Evolutionary conservation across 2,888 invertebrate species (phyloP).

Genomic region (Nysson spinosus): DNA sequence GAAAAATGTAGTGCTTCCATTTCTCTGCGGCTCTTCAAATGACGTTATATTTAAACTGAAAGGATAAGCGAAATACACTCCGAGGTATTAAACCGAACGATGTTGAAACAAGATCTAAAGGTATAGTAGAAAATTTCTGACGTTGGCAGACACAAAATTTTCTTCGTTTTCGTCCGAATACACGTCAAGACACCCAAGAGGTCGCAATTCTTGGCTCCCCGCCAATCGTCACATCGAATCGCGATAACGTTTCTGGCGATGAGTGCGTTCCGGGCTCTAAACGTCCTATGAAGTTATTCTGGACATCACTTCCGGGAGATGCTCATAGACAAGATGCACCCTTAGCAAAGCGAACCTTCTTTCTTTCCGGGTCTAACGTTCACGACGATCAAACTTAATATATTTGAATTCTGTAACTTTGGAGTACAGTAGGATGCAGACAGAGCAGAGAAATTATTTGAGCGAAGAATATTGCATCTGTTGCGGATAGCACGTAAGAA

Average conservation of each 20-base stretch:
- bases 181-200: conserved; percentile 47
- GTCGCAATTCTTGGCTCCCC: conserved; percentile 67
- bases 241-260: conserved; percentile 69
- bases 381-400: no score
- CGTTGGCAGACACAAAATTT: conserved; percentile 52
- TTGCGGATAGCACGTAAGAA: no score
- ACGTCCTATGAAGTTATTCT: conserved; percentile 69
- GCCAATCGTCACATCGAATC: conserved; percentile 70
- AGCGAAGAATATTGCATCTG: no score
- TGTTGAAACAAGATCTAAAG: conserved; percentile 45
- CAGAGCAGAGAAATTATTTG: no score
- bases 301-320: conserved; percentile 66
- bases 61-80: conserved; percentile 33
- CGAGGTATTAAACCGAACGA: conserved; percentile 43
- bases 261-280: conserved; percentile 51
- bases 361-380: no score
- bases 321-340: conserved; percentile 49
- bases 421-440: no score
- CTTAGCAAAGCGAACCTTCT: no score
- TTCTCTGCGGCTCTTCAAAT: background rate
- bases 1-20: no score
- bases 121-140: conserved; percentile 47
- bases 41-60: background rate
- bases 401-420: no score
- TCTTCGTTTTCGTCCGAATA: conserved; percentile 54